Evolutionary conservation across 2,888 invertebrate species (phyloP).

Genomic region (Tribolium freemani): DNA sequence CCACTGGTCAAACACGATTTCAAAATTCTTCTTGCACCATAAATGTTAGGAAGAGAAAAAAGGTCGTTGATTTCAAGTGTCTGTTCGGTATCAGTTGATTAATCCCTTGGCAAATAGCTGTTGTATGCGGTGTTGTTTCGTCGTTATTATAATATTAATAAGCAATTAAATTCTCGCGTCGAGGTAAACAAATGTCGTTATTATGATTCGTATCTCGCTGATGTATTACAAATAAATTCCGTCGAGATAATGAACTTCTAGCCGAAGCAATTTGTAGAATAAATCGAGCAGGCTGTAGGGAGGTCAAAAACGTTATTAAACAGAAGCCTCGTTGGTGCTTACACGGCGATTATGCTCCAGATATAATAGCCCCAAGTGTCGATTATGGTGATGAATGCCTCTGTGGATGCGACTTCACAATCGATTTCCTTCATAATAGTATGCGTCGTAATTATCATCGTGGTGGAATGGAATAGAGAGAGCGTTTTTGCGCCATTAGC

Average conservation of each 20-base stretch:
- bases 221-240: slow-evolving; percentile 28
- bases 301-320: slow-evolving; percentile 41
- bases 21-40: too few species aligned
- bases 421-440: slow-evolving; percentile 46
- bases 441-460: slow-evolving; percentile 35
- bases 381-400: slow-evolving; percentile 45
- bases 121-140: background rate
- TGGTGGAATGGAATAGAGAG: slow-evolving; percentile 5
- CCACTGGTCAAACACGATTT: too few species aligned
- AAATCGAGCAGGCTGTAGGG: slow-evolving; percentile 38
- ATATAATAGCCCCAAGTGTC: slow-evolving; percentile 38
- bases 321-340: slow-evolving; percentile 39
- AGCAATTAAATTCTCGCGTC: slow-evolving; percentile 13
- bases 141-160: slow-evolving; percentile 14
- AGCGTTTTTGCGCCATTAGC: background rate
- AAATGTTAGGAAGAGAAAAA: too few species aligned
- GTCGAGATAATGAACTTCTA: slow-evolving; percentile 23
- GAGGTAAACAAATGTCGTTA: slow-evolving; percentile 18
- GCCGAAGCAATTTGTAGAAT: slow-evolving; percentile 39
- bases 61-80: too few species aligned
- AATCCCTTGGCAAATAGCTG: background rate
- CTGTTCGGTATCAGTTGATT: background rate
- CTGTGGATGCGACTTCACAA: slow-evolving; percentile 38
- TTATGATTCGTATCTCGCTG: slow-evolving; percentile 23
- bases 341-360: slow-evolving; percentile 38